phyloP scores from a whole-genome alignment of 2,113 vertebrate species.

The Trichechus manatus region DNA sequence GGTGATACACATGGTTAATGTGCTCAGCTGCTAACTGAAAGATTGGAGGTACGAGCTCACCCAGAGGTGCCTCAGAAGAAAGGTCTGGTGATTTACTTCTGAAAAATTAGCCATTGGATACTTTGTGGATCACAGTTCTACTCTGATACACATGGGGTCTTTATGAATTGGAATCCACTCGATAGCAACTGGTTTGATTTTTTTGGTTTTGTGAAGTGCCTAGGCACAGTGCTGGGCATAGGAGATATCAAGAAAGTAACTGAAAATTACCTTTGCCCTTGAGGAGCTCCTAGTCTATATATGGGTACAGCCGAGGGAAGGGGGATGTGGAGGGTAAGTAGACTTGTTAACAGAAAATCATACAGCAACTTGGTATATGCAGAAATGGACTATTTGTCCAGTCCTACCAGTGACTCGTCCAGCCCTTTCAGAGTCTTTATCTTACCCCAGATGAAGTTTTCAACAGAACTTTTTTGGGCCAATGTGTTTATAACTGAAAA shows the following conservation, averaged over 20 bases:
- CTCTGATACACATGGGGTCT: neutral
- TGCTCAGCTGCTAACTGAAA: neutral
- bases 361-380: neutral
- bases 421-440: neutral
- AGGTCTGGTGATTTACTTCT: neutral
- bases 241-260: neutral
- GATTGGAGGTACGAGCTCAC: neutral
- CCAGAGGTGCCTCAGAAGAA: neutral
- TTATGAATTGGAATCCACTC: neutral
- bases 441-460: slow-evolving; percentile 28
- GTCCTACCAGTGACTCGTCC: neutral
- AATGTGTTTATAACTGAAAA: slow-evolving; percentile 50
- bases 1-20: neutral
- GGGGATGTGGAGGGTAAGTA: neutral
- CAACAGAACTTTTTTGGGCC: neutral
- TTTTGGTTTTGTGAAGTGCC: neutral
- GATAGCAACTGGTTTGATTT: neutral
- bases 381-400: neutral
- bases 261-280: neutral
- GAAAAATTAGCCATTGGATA: neutral
- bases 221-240: neutral
- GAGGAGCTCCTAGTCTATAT: neutral
- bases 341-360: neutral
- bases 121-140: neutral
- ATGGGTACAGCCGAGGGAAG: neutral